A percentile compares a stretch with the other conserved stretches of the same genome.
phyloP scores from a whole-genome alignment of 1,140 invertebrate genomes.

The Zaprionus lachaisei region DNA sequence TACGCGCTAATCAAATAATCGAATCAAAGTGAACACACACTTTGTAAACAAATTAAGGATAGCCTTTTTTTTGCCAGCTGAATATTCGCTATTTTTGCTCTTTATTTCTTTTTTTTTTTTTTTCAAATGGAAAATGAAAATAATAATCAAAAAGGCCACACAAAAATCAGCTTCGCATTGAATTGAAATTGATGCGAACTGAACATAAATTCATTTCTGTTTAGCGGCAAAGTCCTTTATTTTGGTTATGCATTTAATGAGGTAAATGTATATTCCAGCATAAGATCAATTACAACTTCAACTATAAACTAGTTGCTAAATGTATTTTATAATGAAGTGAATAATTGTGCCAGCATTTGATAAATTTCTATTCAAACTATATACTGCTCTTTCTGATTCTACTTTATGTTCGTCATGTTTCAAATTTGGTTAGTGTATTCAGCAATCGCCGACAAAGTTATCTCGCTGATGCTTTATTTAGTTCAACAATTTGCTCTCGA shows the following conservation, averaged over 20 bases:
- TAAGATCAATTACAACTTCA: no score
- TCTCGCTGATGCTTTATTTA: neutral
- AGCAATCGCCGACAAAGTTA: neutral
- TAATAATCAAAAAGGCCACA: neutral
- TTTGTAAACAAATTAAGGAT: conserved; percentile 5
- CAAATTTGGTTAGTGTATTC: neutral
- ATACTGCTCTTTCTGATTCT: no score
- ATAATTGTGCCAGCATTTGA: no score
- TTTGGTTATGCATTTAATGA: no score
- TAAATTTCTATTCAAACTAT: no score
- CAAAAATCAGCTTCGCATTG: conserved; percentile 4
- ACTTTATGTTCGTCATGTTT: no score
- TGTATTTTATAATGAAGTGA: no score
- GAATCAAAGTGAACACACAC: conserved; percentile 41
- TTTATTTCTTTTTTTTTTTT: neutral
- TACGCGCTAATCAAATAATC: conserved; percentile 68
- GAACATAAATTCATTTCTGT: no score
- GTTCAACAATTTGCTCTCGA: neutral
- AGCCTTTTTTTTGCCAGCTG: conserved; percentile 14
- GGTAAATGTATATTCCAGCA: no score
- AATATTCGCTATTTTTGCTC: neutral
- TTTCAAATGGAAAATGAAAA: neutral
- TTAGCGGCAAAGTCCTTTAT: no score
- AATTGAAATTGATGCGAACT: conserved; percentile 31
- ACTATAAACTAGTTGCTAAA: no score